A percentile compares a stretch with the other conserved stretches of the same genome.
Conservation (phyloP, 2,797 vertebrate species). For the Nasua narica region DNA sequence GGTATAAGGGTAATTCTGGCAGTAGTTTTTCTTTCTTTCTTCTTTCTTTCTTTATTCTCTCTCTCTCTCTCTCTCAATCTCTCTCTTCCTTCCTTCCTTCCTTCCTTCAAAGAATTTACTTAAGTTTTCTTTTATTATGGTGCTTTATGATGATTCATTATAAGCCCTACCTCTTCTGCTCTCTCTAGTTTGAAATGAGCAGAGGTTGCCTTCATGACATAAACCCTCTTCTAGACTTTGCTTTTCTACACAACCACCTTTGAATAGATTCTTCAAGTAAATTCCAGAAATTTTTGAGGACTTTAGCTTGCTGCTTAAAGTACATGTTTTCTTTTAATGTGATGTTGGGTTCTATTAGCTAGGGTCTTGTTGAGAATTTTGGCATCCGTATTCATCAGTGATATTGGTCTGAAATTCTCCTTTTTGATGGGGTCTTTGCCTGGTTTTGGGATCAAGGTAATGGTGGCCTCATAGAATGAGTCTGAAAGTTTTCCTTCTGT, state of each 20-base stretch:
- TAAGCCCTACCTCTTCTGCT: not conserved
- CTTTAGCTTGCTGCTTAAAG: not conserved
- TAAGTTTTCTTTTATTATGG: not conserved
- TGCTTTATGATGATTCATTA: not conserved
- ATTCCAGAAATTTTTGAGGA: not conserved
- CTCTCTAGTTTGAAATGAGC: not conserved
- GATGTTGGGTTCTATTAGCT: too few relatives aligned
- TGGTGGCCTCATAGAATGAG: too few relatives aligned
- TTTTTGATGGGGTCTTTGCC: too few relatives aligned
- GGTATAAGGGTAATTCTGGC: not conserved
- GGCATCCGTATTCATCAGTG: too few relatives aligned
- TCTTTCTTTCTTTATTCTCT: accelerated
- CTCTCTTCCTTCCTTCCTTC: not conserved
- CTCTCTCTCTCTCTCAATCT: not conserved
- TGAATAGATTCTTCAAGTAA: not conserved
- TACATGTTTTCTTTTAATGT: not conserved
- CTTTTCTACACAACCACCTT: not conserved
- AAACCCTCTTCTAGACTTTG: not conserved
- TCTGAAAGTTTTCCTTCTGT: too few relatives aligned
- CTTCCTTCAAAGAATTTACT: not conserved
- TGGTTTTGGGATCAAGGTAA: too few relatives aligned
- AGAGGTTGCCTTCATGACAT: accelerated
- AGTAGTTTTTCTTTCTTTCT: not conserved
- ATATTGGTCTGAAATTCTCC: too few relatives aligned
- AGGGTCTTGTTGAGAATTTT: too few relatives aligned